These are phyloP conservation scores for Theropithecus gelada DNA, from an alignment of 2,113 vertebrate species.

Conservation along the genomic window DNA sequence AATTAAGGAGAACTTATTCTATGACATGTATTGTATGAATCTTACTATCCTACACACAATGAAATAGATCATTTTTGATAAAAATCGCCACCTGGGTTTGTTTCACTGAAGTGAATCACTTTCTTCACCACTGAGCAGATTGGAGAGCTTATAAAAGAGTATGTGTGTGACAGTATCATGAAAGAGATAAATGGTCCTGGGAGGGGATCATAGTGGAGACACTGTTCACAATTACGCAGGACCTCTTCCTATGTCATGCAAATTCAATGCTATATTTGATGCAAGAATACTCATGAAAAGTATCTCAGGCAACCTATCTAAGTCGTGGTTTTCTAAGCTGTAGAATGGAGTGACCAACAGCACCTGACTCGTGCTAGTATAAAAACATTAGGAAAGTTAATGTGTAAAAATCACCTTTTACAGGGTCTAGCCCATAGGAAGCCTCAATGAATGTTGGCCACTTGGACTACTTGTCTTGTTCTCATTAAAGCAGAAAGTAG, in stretches of 20 bases:
- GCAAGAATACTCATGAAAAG: background rate
- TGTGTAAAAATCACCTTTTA: background rate
- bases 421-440: background rate
- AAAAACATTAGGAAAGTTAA: background rate
- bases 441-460: background rate
- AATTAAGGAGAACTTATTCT: slow-evolving; percentile 22
- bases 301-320: background rate
- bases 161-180: background rate
- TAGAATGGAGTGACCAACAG: background rate
- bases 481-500: slow-evolving; percentile 15
- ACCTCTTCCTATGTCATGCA: background rate
- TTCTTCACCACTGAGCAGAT: background rate
- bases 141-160: background rate
- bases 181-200: background rate
- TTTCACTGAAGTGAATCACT: background rate
- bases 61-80: background rate
- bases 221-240: background rate
- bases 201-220: background rate
- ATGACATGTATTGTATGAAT: background rate
- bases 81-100: background rate
- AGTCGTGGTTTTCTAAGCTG: background rate
- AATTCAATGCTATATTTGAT: background rate
- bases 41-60: background rate
- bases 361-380: background rate
- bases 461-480: background rate